phyloP scores from a whole-genome alignment of 2,888 invertebrate genomes.

The Drosophila mayaguana region DNA sequence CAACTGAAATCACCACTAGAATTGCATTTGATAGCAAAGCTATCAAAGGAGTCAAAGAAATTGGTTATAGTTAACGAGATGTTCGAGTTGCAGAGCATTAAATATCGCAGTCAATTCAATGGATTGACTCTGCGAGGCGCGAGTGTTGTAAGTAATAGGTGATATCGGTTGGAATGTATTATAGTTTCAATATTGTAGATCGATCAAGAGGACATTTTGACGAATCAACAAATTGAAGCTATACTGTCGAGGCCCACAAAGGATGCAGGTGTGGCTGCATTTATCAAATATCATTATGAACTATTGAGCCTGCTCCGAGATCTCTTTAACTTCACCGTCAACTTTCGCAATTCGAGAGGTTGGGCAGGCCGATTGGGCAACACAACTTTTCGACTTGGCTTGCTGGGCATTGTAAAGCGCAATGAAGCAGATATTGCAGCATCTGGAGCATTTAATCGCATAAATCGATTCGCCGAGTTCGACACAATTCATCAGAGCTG shows the following conservation, averaged over 20 bases:
- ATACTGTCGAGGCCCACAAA: conserved; percentile 68
- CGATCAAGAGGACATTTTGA: conserved; percentile 79
- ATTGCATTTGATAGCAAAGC: conserved; percentile 56
- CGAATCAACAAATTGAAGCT: conserved; percentile 70
- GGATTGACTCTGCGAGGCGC: conserved; percentile 77
- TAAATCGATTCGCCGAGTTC: conserved; percentile 82
- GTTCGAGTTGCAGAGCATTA: conserved; percentile 71
- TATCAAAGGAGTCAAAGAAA: conserved; percentile 19
- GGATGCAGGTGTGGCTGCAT: conserved; percentile 78
- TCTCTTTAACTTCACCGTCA: conserved; percentile 81
- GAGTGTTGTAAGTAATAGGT: conserved; percentile 74
- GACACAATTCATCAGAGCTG: conserved; percentile 83
- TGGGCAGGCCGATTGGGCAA: conserved; percentile 83
- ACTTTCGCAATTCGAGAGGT: conserved; percentile 82
- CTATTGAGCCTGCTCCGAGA: conserved; percentile 71
- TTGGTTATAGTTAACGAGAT: conserved; percentile 52
- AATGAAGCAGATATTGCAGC: conserved; percentile 84
- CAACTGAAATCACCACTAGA: conserved; percentile 75
- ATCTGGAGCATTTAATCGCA: conserved; percentile 81
- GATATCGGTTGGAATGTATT: background rate
- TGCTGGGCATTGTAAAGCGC: conserved; percentile 80
- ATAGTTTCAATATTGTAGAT: conserved; percentile 60
- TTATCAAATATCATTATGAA: conserved; percentile 82
- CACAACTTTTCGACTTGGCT: conserved; percentile 80
- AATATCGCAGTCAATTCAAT: conserved; percentile 73